These are phyloP conservation scores for Diploptera punctata DNA, from an alignment of 2,888 invertebrate genomes.

Conservation along the genomic window DNA sequence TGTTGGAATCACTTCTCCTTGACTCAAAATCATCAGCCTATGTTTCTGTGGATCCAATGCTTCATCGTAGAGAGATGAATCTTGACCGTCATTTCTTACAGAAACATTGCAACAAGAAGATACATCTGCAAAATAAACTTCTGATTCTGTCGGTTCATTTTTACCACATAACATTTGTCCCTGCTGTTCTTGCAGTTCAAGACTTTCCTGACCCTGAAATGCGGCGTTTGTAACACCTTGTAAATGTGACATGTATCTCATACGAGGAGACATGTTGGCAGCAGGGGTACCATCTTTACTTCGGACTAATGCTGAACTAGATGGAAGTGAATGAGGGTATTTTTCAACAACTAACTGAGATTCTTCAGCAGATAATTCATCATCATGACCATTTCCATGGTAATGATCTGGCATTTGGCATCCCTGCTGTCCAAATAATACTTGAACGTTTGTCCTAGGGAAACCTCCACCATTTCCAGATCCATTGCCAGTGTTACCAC, in stretches of 20 bases:
- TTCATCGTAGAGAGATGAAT: slow-evolving; percentile 65
- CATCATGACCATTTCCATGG: slow-evolving; percentile 11
- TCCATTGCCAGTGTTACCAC: background rate
- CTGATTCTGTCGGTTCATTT: slow-evolving; percentile 74
- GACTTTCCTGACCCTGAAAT: slow-evolving; percentile 73
- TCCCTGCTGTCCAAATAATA: slow-evolving; percentile 15
- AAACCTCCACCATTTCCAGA: slow-evolving; percentile 9
- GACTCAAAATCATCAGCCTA: slow-evolving; percentile 24
- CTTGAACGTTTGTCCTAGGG: slow-evolving; percentile 22
- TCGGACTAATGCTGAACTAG: slow-evolving; percentile 23
- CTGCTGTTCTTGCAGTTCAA: slow-evolving; percentile 14
- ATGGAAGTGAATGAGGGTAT: slow-evolving; percentile 24
- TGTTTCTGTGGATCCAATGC: slow-evolving; percentile 54
- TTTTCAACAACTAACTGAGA: slow-evolving; percentile 11
- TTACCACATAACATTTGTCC: slow-evolving; percentile 22
- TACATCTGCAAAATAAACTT: slow-evolving; percentile 86
- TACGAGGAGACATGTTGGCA: slow-evolving; percentile 27
- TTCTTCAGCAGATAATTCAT: slow-evolving; percentile 24
- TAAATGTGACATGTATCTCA: slow-evolving; percentile 29
- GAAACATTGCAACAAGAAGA: slow-evolving; percentile 79
- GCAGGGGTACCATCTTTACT: slow-evolving; percentile 12
- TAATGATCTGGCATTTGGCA: slow-evolving; percentile 29
- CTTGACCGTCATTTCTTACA: slow-evolving; percentile 62
- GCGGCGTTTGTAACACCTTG: slow-evolving; percentile 76
- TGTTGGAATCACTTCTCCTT: slow-evolving; percentile 6